Evolutionary conservation across 2,888 invertebrate genomes (phyloP), one percentile per base, ranked within the genome.

Genomic region (Toxonevra muliebris): DNA sequence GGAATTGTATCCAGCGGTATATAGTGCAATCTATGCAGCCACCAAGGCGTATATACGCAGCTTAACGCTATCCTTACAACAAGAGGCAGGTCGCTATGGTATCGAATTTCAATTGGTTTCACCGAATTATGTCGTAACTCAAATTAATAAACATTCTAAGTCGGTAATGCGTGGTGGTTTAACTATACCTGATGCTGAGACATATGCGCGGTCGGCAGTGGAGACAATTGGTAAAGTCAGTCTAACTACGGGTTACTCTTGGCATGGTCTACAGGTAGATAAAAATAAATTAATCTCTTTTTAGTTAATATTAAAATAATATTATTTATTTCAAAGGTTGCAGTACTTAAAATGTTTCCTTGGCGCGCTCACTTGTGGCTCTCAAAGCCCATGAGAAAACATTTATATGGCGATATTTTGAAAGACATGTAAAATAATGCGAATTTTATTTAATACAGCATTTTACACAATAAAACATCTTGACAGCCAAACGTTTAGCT

Each of bases 111-210:
- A 97, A 84, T 92, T 94, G 80, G 85, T 97, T 54, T 89, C 93
- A 0, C 97, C 97, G 0, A 88, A 63, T 48, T 94, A 61, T 87
- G 90, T 70, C 69, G 54, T 70, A 71, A 10, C 91, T 91, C 68
- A 96, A 96, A 0, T 94, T 95, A 86, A 94, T 95, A 91, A 95
- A 94, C 82, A 87, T 89, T 11, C 95, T 91, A 86, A 93, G 93
- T 0, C 84, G 88, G 88, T 42, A 89, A 88, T 2, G 89, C 87
- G 76, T 68, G 95, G 96, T 0, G 90, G 95, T 8, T 86, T 87
- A 64, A 93, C 93, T 89, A 41, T 84, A 57, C 91, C 92, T 0
- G 88, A 89, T 79, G 90, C 90, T 0, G 85, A 85, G 42, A 87
- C 88, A 0, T 94, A 91, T 78, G 90, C 93, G 0, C 87, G 86